phyloP scores from a whole-genome alignment of 2,797 vertebrate genomes.

The Danionella dracula region DNA sequence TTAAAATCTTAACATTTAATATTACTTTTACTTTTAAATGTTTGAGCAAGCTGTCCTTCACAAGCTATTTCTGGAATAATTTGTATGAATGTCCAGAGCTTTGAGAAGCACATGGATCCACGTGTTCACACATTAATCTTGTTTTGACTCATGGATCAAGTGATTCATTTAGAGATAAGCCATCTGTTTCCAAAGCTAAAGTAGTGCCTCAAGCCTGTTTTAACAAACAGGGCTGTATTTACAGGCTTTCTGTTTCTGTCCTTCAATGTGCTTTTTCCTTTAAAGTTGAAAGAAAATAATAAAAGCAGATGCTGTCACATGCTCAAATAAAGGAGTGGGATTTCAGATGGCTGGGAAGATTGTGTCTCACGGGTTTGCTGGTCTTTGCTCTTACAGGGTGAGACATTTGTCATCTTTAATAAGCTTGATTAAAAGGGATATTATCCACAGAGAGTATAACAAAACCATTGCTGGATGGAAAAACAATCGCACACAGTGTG shows the following conservation, averaged over 20 bases:
- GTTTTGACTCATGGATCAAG: constrained; percentile 1
- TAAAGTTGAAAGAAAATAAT: constrained; percentile 14
- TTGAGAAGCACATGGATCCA: neutral
- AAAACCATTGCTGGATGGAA: neutral
- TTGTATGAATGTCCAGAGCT: neutral
- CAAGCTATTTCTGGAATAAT: neutral
- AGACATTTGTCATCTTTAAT: neutral
- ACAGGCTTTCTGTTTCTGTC: neutral
- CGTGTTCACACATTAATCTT: constrained; percentile 3
- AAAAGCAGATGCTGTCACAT: neutral
- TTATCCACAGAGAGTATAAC: neutral
- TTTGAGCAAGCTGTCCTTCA: neutral
- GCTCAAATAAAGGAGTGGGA: constrained; percentile 2
- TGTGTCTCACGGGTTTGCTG: too few relatives aligned
- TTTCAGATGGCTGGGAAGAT: neutral
- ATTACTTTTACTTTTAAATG: too few relatives aligned
- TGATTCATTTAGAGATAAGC: neutral
- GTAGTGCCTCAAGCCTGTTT: neutral
- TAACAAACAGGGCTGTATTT: neutral
- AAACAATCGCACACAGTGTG: neutral
- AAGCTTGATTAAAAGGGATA: constrained; percentile 26
- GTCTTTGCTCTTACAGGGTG: neutral
- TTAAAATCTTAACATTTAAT: too few relatives aligned
- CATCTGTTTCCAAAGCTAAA: neutral
- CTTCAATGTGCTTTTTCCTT: constrained; percentile 13